Conservation (phyloP, 2,113 vertebrate genomes). For the Myxocyprinus asiaticus region DNA sequence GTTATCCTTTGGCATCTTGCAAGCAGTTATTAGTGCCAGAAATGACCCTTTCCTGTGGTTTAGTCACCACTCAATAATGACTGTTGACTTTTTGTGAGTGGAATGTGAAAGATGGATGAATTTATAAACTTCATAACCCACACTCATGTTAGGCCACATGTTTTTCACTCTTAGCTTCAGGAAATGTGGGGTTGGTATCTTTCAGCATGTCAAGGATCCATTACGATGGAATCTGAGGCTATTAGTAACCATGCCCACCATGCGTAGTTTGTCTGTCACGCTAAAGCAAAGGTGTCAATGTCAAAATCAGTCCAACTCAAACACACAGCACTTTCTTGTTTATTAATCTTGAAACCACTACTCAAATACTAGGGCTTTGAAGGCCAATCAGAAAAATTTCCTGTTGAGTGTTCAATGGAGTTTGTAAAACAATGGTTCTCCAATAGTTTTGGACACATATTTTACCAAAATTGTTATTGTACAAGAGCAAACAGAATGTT, state of each 20-base stretch:
- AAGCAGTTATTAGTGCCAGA: background rate
- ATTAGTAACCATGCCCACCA: slow-evolving; percentile 15
- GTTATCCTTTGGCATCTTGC: background rate
- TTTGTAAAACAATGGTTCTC: too few relatives aligned
- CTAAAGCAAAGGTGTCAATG: slow-evolving; percentile 2
- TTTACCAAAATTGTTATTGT: too few relatives aligned
- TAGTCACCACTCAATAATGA: slow-evolving; percentile 55
- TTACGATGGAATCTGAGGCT: slow-evolving; percentile 50
- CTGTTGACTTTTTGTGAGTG: slow-evolving; percentile 67
- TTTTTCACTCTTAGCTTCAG: slow-evolving; percentile 56
- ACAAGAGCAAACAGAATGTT: too few relatives aligned
- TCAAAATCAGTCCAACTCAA: slow-evolving; percentile 24
- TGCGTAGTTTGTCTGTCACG: background rate
- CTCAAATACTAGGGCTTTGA: background rate
- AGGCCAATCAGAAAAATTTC: background rate
- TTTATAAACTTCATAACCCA: slow-evolving; percentile 39
- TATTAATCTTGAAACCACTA: background rate
- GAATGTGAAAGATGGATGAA: too few relatives aligned
- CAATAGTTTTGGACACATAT: too few relatives aligned
- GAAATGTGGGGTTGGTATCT: slow-evolving; percentile 50
- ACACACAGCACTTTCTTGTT: background rate
- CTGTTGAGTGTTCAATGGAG: background rate
- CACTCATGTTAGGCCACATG: slow-evolving; percentile 52
- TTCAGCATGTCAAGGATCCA: slow-evolving; percentile 56
- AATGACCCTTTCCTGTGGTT: slow-evolving; percentile 45